Evolutionary conservation across 2,797 vertebrate genomes (phyloP).

Genomic region (Sebastiscus tertius): DNA sequence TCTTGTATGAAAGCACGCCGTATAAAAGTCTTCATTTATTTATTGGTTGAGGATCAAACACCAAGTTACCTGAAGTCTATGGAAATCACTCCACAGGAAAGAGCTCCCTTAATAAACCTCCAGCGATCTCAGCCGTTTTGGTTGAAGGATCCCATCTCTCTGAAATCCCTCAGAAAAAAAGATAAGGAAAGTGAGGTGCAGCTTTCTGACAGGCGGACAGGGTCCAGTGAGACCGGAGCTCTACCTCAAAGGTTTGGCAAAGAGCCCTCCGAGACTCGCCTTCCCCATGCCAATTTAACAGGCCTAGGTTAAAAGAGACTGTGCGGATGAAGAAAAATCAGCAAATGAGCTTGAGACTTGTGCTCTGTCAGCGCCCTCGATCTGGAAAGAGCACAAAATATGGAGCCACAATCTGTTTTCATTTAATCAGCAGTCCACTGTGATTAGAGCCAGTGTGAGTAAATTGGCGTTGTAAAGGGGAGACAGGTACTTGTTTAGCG

Average conservation of each 20-base stretch:
- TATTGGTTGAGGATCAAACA: slow-evolving; percentile 20
- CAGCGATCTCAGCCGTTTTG: slow-evolving; percentile 43
- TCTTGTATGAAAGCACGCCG: neutral
- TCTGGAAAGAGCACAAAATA: slow-evolving; percentile 23
- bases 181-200: slow-evolving; percentile 33
- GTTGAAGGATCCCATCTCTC: slow-evolving; percentile 56
- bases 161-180: slow-evolving; percentile 42
- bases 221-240: slow-evolving; percentile 50
- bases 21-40: neutral
- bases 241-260: slow-evolving; percentile 59
- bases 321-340: slow-evolving; percentile 30
- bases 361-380: slow-evolving; percentile 20
- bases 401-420: slow-evolving; percentile 53
- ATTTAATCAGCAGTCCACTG: slow-evolving; percentile 63
- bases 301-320: slow-evolving; percentile 38
- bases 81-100: slow-evolving; percentile 32
- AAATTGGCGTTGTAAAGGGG: slow-evolving; percentile 35
- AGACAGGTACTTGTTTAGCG: slow-evolving; percentile 56
- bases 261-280: slow-evolving; percentile 37
- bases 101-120: slow-evolving; percentile 42
- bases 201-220: slow-evolving; percentile 67
- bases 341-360: slow-evolving; percentile 45
- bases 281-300: slow-evolving; percentile 62
- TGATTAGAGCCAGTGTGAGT: slow-evolving; percentile 54
- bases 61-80: slow-evolving; percentile 14